These are phyloP conservation scores for Tenebrosternarchus preto DNA, from an alignment of 2,113 vertebrate species.

Conservation along the genomic window DNA sequence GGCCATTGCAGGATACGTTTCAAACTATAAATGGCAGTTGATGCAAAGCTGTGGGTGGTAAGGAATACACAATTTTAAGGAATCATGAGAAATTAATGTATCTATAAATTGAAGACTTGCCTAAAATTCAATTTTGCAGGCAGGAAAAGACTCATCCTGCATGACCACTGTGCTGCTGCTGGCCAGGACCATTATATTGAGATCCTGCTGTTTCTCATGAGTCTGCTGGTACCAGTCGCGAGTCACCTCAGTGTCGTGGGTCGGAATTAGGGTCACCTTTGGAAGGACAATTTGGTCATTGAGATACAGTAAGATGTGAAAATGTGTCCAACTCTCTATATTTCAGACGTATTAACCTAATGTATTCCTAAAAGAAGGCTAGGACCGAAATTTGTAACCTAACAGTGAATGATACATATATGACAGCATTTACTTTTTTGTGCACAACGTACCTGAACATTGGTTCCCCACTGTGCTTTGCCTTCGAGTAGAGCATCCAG, in stretches of 20 bases:
- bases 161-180: conserved; percentile 99
- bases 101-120: conserved; percentile 50
- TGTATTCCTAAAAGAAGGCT: not conserved
- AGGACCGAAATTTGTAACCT: not conserved
- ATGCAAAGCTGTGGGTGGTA: conserved; percentile 37
- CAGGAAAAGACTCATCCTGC: conserved; percentile 98
- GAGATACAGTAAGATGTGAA: not conserved
- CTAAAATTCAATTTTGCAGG: conserved; percentile 99
- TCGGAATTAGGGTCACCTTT: conserved; percentile 97
- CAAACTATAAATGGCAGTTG: conserved; percentile 45
- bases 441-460: conserved; percentile 83
- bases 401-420: not conserved
- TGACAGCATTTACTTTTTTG: not conserved
- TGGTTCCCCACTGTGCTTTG: conserved; percentile 96
- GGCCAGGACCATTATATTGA: conserved; percentile 96
- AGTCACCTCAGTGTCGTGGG: conserved; percentile 95
- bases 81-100: conserved; percentile 45
- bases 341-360: not conserved
- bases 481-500: conserved; percentile 92
- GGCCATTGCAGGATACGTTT: conserved; percentile 35
- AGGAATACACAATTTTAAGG: conserved; percentile 30
- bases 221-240: conserved; percentile 99
- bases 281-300: not conserved
- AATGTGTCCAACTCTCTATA: not conserved
- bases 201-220: conserved; percentile 93